These are phyloP conservation scores for Macropis europaea DNA, from an alignment of 2,888 invertebrate species.

Conservation along the genomic window DNA sequence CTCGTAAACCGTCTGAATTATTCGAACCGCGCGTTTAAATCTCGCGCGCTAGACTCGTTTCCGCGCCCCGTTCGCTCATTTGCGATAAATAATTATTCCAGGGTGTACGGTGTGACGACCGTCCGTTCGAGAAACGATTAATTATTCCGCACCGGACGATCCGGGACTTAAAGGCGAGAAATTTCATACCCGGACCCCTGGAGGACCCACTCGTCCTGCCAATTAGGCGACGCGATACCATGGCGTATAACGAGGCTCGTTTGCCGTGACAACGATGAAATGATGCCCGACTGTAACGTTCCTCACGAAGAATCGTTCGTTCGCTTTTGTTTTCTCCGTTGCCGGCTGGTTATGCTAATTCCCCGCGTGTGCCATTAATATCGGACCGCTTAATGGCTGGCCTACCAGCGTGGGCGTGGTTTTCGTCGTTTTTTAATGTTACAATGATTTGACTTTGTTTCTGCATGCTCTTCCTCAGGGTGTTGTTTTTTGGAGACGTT, in stretches of 20 bases:
- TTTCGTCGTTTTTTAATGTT: no score
- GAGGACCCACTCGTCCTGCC: constrained; percentile 60
- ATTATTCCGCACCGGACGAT: constrained; percentile 43
- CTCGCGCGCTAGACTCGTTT: constrained; percentile 2
- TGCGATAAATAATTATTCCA: constrained; percentile 37
- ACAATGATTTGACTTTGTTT: no score
- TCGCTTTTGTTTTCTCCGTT: constrained; percentile 53
- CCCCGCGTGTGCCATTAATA: constrained; percentile 27
- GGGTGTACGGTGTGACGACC: not conserved
- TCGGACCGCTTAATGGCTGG: constrained; percentile 27
- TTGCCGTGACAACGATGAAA: constrained; percentile 47
- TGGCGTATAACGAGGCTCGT: constrained; percentile 60
- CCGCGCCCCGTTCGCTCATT: not conserved
- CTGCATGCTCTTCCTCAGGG: no score
- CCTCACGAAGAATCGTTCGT: constrained; percentile 31
- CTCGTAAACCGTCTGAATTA: constrained; percentile 32
- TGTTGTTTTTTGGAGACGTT: no score
- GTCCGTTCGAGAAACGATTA: constrained; percentile 54
- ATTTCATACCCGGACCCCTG: constrained; percentile 56
- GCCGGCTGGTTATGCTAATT: constrained; percentile 66
- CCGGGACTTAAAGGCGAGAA: constrained; percentile 62
- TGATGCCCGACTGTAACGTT: constrained; percentile 16
- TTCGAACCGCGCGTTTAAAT: constrained; percentile 22
- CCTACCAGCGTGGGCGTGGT: no score
- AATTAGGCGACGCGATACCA: constrained; percentile 67